Conservation (phyloP, 2,113 vertebrate species). For the Notothenia rossii region DNA sequence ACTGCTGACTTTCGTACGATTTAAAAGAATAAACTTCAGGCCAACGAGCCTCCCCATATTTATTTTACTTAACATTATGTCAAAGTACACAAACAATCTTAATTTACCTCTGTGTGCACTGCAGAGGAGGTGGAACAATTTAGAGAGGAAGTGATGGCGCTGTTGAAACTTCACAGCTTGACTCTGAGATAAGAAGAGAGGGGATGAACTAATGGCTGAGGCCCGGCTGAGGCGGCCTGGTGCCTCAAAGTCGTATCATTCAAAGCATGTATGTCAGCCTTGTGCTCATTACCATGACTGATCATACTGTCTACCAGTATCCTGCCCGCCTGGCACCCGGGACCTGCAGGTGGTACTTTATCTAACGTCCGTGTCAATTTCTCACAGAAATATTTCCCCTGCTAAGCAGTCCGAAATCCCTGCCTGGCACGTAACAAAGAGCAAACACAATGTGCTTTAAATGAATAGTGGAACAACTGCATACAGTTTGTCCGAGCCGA, state of each 20-base stretch:
- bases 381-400: constrained; percentile 61
- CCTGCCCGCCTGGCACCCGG: constrained; percentile 84
- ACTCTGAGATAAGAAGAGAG: constrained; percentile 76
- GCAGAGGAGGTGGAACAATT: constrained; percentile 53
- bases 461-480: constrained; percentile 58
- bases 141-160: constrained; percentile 58
- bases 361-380: constrained; percentile 79
- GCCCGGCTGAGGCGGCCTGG: constrained; percentile 63
- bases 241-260: constrained; percentile 77
- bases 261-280: constrained; percentile 76
- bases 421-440: constrained; percentile 52
- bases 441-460: constrained; percentile 46
- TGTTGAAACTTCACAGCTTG: constrained; percentile 79
- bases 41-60: background rate
- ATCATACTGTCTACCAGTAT: constrained; percentile 84
- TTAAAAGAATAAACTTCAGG: constrained; percentile 24
- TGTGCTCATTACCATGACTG: constrained; percentile 86
- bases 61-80: constrained; percentile 29
- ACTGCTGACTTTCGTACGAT: constrained; percentile 7
- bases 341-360: constrained; percentile 85
- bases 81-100: constrained; percentile 31
- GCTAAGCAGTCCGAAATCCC: constrained; percentile 67
- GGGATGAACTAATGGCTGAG: constrained; percentile 73
- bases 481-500: constrained; percentile 39
- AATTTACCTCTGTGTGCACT: constrained; percentile 25